phyloP scores from a whole-genome alignment of 2,888 invertebrate species.

The Leptarthrus brevirostris region DNA sequence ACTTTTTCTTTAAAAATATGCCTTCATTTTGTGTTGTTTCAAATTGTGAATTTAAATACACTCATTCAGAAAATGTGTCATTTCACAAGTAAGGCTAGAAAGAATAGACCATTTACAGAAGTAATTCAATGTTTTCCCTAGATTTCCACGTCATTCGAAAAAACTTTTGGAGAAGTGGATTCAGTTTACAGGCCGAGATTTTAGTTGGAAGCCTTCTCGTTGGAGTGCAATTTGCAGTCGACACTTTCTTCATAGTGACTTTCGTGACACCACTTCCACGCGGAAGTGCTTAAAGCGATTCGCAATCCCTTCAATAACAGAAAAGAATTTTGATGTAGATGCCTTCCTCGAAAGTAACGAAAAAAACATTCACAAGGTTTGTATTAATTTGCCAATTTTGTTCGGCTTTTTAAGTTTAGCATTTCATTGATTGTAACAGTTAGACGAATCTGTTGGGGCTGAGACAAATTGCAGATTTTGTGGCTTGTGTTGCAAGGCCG shows the following conservation, averaged over 20 bases:
- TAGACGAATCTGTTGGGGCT: not conserved
- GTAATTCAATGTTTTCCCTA: conserved; percentile 54
- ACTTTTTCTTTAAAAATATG: conserved; percentile 56
- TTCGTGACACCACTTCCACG: conserved; percentile 57
- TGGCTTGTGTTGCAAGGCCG: conserved; percentile 59
- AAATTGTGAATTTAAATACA: conserved; percentile 65
- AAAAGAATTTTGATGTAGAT: conserved; percentile 42
- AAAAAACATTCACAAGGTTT: not conserved
- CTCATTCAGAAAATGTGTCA: conserved; percentile 63
- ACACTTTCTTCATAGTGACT: conserved; percentile 63
- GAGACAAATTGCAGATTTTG: conserved; percentile 62
- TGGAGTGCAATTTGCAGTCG: conserved; percentile 67
- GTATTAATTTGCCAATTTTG: not conserved
- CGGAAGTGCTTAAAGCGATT: conserved; percentile 43
- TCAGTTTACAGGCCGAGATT: conserved; percentile 62
- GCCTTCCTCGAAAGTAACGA: not conserved
- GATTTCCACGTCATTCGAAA: conserved; percentile 63
- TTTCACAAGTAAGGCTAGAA: conserved; percentile 66
- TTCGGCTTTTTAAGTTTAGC: not conserved
- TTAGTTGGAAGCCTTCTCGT: conserved; percentile 64
- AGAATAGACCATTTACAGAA: not conserved
- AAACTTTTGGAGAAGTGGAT: conserved; percentile 64
- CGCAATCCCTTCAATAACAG: conserved; percentile 47
- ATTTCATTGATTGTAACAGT: too few species aligned
- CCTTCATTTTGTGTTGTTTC: conserved; percentile 65